phyloP scores from a whole-genome alignment of 2,113 vertebrate species.

The Myanophis thanlyinensis region DNA sequence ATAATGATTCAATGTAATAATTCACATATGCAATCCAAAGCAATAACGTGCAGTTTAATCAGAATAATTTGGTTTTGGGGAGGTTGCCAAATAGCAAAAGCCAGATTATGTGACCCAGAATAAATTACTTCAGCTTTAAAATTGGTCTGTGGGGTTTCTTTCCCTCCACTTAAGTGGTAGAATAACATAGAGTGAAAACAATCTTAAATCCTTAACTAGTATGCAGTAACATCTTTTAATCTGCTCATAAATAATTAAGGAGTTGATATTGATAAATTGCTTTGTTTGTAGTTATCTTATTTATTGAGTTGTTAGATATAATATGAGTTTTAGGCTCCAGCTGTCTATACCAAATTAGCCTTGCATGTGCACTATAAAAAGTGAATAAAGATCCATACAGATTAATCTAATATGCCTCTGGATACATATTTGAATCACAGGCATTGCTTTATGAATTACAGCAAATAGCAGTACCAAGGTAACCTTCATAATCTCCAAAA shows the following conservation, averaged over 20 bases:
- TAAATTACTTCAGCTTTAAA: constrained; percentile 54
- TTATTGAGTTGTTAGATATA: not conserved
- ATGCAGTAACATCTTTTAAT: not conserved
- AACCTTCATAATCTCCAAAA: not conserved
- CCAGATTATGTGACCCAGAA: constrained; percentile 35
- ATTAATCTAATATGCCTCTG: not conserved
- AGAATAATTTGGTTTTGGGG: constrained; percentile 48
- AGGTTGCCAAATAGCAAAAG: constrained; percentile 41
- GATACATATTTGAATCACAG: not conserved
- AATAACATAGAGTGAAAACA: not conserved
- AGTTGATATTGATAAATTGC: not conserved
- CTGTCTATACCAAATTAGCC: not conserved
- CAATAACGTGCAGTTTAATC: constrained; percentile 51
- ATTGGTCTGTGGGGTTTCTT: constrained; percentile 55
- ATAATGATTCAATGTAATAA: not conserved
- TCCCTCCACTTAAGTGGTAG: constrained; percentile 36
- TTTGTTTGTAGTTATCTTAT: not conserved
- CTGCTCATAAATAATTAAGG: not conserved
- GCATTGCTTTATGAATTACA: not conserved
- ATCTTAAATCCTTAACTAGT: constrained; percentile 2
- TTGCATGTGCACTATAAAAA: not conserved
- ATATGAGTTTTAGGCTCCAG: not conserved
- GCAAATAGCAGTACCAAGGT: not conserved
- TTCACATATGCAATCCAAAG: constrained; percentile 46
- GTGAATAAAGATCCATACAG: not conserved